Conservation (phyloP, 2,797 vertebrate genomes). For the Gallinago stenura region DNA sequence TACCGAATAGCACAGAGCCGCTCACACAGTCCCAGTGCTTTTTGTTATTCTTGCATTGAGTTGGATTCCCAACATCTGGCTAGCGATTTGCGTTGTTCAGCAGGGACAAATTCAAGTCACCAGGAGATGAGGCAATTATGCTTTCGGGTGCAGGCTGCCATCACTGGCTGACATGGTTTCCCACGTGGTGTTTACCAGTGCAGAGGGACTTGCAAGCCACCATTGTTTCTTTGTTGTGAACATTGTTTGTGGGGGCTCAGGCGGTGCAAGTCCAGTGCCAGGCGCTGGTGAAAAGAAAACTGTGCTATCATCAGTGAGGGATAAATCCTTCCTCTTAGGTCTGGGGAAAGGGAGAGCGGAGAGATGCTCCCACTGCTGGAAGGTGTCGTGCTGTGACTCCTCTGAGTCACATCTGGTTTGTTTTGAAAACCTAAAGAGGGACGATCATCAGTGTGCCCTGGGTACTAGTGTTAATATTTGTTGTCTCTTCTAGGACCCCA, state of each 20-base stretch:
- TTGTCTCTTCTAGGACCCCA: background rate
- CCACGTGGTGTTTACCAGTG: slow-evolving; percentile 67
- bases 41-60: background rate
- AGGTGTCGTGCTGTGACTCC: background rate
- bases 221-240: slow-evolving; percentile 68
- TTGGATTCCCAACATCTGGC: background rate
- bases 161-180: slow-evolving; percentile 53
- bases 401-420: background rate
- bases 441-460: background rate
- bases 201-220: slow-evolving; percentile 45
- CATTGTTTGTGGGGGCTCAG: slow-evolving; percentile 41
- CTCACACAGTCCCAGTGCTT: background rate
- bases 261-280: background rate
- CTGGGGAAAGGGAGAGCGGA: background rate
- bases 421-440: background rate
- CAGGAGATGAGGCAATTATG: slow-evolving; percentile 38
- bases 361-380: background rate
- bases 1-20: background rate
- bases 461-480: background rate
- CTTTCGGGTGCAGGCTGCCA: background rate
- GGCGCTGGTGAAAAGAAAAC: background rate
- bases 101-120: background rate
- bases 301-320: background rate
- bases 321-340: background rate
- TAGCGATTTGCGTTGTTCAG: background rate